A percentile compares a stretch with the other conserved stretches of the same genome.
These are phyloP conservation scores for Amitus sp. DNA, from an alignment of 2,888 invertebrate genomes.

Conservation along the genomic window DNA sequence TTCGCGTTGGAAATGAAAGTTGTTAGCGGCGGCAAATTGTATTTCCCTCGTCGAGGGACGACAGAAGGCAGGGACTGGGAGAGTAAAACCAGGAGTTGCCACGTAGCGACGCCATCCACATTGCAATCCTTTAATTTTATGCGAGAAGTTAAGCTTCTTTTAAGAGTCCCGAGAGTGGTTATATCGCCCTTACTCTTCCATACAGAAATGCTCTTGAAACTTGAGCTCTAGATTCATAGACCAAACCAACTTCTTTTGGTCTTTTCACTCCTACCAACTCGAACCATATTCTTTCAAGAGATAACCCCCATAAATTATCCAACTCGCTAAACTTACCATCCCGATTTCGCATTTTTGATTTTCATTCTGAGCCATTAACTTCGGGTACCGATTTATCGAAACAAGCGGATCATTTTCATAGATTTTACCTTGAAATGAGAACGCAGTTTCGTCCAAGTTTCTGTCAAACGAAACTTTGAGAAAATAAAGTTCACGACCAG, in stretches of 20 bases:
- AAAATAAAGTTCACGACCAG: too few relatives aligned
- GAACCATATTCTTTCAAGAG: background rate
- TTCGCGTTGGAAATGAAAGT: constrained; percentile 50
- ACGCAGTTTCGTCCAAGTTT: too few relatives aligned
- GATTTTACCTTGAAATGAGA: too few relatives aligned
- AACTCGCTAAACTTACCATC: background rate
- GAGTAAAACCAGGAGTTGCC: constrained; percentile 35
- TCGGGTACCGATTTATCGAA: too few relatives aligned
- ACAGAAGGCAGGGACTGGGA: constrained; percentile 26
- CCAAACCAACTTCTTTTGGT: constrained; percentile 12
- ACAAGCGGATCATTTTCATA: too few relatives aligned
- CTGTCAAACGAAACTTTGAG: too few relatives aligned
- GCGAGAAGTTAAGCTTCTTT: constrained; percentile 63
- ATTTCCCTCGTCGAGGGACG: constrained; percentile 46
- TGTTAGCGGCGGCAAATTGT: constrained; percentile 59
- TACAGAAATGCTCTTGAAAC: constrained; percentile 3
- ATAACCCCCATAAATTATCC: background rate
- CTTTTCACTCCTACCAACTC: background rate
- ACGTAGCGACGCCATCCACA: constrained; percentile 53
- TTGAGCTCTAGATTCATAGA: constrained; percentile 16
- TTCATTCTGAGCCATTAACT: too few relatives aligned
- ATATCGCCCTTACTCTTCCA: constrained; percentile 22
- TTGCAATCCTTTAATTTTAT: constrained; percentile 64
- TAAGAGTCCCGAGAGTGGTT: constrained; percentile 49
- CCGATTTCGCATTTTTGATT: too few relatives aligned